Evolutionary conservation across 1,140 invertebrate species (phyloP), one percentile per base, ranked within the genome.

Genomic region (Polyergus mexicanus): DNA sequence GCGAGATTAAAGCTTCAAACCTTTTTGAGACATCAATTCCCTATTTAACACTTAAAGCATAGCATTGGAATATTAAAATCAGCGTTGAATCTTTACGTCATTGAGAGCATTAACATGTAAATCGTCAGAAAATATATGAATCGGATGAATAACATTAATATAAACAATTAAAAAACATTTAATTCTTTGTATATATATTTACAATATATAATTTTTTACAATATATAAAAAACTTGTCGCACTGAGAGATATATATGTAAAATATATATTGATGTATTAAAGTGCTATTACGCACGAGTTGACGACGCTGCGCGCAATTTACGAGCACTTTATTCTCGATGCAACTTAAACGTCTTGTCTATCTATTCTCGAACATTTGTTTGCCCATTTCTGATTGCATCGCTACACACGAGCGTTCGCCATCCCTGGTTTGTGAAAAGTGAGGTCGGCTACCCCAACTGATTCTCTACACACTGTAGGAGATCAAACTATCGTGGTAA

Each of bases 401-500:
- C 78, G 38, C 25, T 38, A 58, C 16, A 41, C 47, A 41, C 25
- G 56, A 38, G 25, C 38, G 19, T 22, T 60, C 56, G 68, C 38
- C 32, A 44, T 32, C 28, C 32, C 13, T n/a, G 38, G 38, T 51
- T 13, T 51, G 47, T 83, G 78, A 83, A 83, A 83, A 83, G 68
- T 74, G 78, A 74, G 78, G 78, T 83, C 68, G 68, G 7, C 56
- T 60, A 83, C 68, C 78, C 66, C 78, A 25, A 60, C 54, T 83
- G 68, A 83, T 83, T 83, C 56, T 22, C 51, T 74, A 58, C 78
- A 83, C 28, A 47, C 77, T 83, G 54, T 74, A 83, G 68, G 78
- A 83, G 72, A 83, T 83, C 78, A 83, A 68, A 83, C 78, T 83
- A 72, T 68, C 62, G 78, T 47, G 78, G 78, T 83, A 83, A 83